Conservation (phyloP, 2,888 invertebrate genomes). For the Drosophila rubida region DNA sequence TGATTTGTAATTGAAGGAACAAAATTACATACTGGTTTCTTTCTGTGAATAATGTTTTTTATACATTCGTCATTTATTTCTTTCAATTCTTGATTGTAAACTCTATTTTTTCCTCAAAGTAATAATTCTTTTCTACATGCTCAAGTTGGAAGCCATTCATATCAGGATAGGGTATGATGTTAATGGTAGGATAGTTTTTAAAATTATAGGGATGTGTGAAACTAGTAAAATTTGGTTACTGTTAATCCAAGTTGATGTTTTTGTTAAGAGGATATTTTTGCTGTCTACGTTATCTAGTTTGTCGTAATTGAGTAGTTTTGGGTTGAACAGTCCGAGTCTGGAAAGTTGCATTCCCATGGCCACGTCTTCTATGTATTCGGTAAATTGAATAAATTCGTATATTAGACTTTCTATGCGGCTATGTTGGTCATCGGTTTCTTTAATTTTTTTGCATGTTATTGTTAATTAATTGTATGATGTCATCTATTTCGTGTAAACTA, state of each 20-base stretch:
- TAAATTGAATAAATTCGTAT: no score
- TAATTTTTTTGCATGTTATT: background rate
- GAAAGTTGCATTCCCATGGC: slow-evolving; percentile 4
- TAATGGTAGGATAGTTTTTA: background rate
- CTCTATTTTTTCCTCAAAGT: slow-evolving; percentile 10
- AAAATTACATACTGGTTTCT: background rate
- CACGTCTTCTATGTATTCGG: no score
- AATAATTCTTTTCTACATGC: slow-evolving; percentile 1
- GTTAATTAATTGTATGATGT: slow-evolving; percentile 4
- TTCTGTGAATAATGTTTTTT: background rate
- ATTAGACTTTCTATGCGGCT: background rate
- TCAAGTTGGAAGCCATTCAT: slow-evolving; percentile 11
- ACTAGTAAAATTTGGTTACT: slow-evolving; percentile 3
- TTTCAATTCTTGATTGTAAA: no score
- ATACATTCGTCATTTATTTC: background rate
- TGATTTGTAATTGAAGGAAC: no score
- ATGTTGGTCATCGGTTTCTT: background rate
- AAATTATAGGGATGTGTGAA: background rate
- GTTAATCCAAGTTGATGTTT: slow-evolving; percentile 11
- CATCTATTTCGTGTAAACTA: slow-evolving; percentile 5
- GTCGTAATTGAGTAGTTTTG: slow-evolving; percentile 21
- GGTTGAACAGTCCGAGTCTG: slow-evolving; percentile 10
- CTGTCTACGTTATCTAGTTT: slow-evolving; percentile 12
- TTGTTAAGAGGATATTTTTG: background rate
- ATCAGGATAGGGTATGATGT: slow-evolving; percentile 11